phyloP scores from a whole-genome alignment of 2,888 invertebrate species.

The Crocallis elinguaria region DNA sequence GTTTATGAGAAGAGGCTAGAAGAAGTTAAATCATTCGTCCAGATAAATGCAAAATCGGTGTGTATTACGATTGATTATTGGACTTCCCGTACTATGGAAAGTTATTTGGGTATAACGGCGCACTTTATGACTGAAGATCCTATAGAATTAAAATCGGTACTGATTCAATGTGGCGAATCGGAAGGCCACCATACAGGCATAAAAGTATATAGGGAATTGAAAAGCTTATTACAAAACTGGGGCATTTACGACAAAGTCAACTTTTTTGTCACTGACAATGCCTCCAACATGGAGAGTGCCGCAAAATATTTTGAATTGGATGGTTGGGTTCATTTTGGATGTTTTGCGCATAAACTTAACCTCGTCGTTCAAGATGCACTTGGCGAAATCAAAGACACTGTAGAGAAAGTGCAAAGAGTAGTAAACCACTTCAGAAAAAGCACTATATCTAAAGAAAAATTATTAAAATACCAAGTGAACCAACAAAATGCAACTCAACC shows the following conservation, averaged over 20 bases:
- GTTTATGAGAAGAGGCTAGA: no score
- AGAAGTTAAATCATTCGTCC: no score
- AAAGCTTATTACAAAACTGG: no score
- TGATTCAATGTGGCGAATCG: no score
- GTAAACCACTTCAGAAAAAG: constrained; percentile 32
- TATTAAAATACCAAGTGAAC: constrained; percentile 25
- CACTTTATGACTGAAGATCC: no score
- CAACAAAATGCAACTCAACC: not conserved
- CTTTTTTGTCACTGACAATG: constrained; percentile 24
- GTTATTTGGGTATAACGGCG: no score
- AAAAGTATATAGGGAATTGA: no score
- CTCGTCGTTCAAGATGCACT: constrained; percentile 22
- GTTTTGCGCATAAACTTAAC: constrained; percentile 40
- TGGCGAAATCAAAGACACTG: not conserved
- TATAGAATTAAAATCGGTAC: no score
- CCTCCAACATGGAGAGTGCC: constrained; percentile 19
- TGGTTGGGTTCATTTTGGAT: constrained; percentile 39
- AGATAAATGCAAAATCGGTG: no score
- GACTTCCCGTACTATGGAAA: no score
- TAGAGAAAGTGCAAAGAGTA: constrained; percentile 23
- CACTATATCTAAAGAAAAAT: constrained; percentile 22
- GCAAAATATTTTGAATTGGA: constrained; percentile 5
- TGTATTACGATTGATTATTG: no score
- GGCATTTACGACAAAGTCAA: constrained; percentile 2
- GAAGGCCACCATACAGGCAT: no score